A percentile compares a stretch with the other conserved stretches of the same genome.
Evolutionary conservation across 2,888 invertebrate species (phyloP).

Genomic region (Glomeris marginata): DNA sequence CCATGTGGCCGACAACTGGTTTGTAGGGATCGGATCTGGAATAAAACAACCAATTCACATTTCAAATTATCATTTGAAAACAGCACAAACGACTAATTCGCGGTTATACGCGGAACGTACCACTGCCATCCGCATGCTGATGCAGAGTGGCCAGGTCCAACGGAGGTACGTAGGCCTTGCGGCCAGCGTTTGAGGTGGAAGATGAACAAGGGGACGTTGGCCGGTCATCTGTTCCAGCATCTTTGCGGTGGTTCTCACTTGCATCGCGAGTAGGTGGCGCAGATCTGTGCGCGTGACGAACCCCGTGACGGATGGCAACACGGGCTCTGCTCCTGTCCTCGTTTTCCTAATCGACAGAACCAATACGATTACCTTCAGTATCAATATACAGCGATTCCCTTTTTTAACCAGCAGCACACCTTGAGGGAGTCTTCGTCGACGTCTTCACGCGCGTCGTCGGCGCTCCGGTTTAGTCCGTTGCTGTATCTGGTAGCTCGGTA

Average conservation of each 20-base stretch:
- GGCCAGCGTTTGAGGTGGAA: constrained; percentile 19
- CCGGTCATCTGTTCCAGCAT: constrained; percentile 46
- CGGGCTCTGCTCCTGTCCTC: too few relatives aligned
- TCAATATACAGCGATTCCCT: too few relatives aligned
- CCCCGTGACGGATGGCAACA: too few relatives aligned
- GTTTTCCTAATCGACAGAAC: too few relatives aligned
- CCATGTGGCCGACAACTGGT: constrained; percentile 14
- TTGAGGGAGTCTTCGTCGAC: constrained; percentile 12
- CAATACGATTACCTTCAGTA: too few relatives aligned
- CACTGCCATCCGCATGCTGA: constrained; percentile 40
- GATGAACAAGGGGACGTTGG: constrained; percentile 33
- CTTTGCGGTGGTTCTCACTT: constrained; percentile 34
- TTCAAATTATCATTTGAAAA: constrained; percentile 25
- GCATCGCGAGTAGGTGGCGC: constrained; percentile 13
- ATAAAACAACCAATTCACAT: constrained; percentile 13
- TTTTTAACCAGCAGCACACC: too few relatives aligned
- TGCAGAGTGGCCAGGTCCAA: constrained; percentile 43
- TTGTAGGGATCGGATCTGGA: constrained; percentile 15
- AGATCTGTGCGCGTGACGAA: background rate
- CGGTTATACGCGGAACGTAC: background rate
- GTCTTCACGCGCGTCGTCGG: constrained; percentile 8
- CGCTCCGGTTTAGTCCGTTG: constrained; percentile 1
- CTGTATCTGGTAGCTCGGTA: too few relatives aligned
- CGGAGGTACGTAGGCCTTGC: constrained; percentile 28
- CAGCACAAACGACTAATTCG: background rate